Evolutionary conservation across 2,797 vertebrate genomes (phyloP).

Genomic region (Centropyge bicolor): DNA sequence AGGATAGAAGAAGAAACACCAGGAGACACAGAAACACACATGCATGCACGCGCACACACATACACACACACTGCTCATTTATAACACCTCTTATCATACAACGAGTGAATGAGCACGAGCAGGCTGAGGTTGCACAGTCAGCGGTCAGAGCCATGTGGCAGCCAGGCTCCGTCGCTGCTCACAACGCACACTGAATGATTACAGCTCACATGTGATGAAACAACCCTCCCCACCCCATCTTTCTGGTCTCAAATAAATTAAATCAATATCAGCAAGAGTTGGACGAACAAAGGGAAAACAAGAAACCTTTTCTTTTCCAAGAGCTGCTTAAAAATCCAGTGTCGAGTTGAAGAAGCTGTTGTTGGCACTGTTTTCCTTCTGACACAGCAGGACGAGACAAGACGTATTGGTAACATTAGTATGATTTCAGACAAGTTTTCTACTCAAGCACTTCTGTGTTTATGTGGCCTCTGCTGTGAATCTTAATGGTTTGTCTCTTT

Average conservation of each 20-base stretch:
- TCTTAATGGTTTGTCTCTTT: constrained; percentile 28
- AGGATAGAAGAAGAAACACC: constrained; percentile 36
- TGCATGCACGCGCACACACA: constrained; percentile 13
- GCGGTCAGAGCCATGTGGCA: constrained; percentile 62
- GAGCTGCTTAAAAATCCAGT: constrained; percentile 41
- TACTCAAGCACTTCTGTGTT: neutral
- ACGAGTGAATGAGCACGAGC: constrained; percentile 35
- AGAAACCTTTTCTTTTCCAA: constrained; percentile 15
- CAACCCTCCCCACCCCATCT: constrained; percentile 12
- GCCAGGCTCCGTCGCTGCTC: constrained; percentile 30
- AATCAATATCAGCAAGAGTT: constrained; percentile 36
- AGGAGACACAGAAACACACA: constrained; percentile 40
- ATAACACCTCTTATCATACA: constrained; percentile 42
- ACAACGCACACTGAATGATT: constrained; percentile 45
- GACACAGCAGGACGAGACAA: constrained; percentile 19
- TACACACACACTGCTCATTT: constrained; percentile 16
- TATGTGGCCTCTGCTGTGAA: neutral
- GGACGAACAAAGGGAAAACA: constrained; percentile 35
- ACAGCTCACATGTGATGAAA: constrained; percentile 37
- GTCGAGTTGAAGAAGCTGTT: constrained; percentile 7
- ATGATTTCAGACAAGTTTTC: constrained; percentile 11
- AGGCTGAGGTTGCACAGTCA: constrained; percentile 42
- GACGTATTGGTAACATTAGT: constrained; percentile 16
- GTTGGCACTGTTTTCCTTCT: constrained; percentile 35
- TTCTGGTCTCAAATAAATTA: constrained; percentile 40